Evolutionary conservation across 1,140 invertebrate genomes (phyloP).

Genomic region (Heliconius congener): DNA sequence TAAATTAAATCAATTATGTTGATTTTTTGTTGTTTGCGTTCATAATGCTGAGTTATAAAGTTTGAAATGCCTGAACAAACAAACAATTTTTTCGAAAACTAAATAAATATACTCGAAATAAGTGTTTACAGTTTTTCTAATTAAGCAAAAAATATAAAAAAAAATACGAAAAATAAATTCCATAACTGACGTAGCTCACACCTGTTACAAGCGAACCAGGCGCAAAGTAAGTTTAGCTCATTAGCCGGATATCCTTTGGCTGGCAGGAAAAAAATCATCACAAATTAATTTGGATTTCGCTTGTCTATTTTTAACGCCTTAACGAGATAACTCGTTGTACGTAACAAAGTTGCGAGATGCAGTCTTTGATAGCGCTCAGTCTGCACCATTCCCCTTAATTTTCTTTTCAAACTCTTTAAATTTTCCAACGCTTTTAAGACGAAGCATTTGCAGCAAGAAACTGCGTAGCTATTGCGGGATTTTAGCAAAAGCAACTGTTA

Average conservation of each 20-base stretch:
- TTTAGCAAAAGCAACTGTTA: conserved; percentile 38
- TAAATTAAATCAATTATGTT: conserved; percentile 27
- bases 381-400: conserved; percentile 64
- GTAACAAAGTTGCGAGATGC: conserved; percentile 72
- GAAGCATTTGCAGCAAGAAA: conserved; percentile 55
- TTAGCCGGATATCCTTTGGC: conserved; percentile 63
- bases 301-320: conserved; percentile 65
- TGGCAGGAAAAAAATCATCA: conserved; percentile 53
- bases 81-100: background rate
- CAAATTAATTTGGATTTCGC: conserved; percentile 68
- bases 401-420: conserved; percentile 75
- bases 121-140: background rate
- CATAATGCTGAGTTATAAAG: conserved; percentile 16
- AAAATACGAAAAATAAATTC: background rate
- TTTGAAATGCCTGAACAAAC: background rate
- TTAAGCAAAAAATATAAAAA: conserved; percentile 25
- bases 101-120: background rate
- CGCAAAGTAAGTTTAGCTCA: conserved; percentile 48
- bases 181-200: background rate
- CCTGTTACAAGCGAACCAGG: conserved; percentile 29
- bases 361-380: conserved; percentile 59
- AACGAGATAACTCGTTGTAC: conserved; percentile 72
- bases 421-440: conserved; percentile 72
- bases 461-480: conserved; percentile 46
- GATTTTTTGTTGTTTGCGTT: too few relatives aligned